Conservation (phyloP, 2,888 invertebrate species). For the Melipona beecheii region DNA sequence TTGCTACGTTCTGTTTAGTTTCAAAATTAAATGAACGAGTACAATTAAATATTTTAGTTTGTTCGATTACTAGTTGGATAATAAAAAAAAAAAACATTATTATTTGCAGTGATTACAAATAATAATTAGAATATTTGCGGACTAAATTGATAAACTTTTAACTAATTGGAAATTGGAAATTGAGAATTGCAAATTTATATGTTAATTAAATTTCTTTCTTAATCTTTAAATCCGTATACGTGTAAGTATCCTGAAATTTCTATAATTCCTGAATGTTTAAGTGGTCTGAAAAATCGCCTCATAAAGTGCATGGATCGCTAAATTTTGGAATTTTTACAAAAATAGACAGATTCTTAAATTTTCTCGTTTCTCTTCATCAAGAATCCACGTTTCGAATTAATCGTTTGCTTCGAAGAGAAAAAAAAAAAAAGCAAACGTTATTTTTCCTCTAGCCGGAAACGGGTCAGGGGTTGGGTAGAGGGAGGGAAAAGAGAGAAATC, state of each 20-base stretch:
- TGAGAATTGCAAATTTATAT: not conserved
- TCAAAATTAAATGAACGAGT: not conserved
- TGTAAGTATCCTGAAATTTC: no score
- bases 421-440: not conserved
- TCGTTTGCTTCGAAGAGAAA: not conserved
- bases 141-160: not conserved
- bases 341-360: not conserved
- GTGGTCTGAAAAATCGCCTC: no score
- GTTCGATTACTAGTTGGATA: not conserved
- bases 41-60: not conserved
- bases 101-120: not conserved
- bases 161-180: not conserved
- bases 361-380: not conserved
- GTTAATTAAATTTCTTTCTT: not conserved
- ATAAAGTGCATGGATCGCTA: no score
- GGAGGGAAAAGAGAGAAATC: not conserved
- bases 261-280: not conserved
- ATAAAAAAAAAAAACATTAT: not conserved
- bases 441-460: constrained; percentile 12
- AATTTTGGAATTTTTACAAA: not conserved
- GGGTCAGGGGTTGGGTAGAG: not conserved
- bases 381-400: not conserved
- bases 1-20: not conserved
- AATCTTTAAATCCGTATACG: not conserved
- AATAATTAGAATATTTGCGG: not conserved